Base-by-base conservation (phyloP, 2,113 vertebrate genomes). In the Centropus unirufus region DNA sequence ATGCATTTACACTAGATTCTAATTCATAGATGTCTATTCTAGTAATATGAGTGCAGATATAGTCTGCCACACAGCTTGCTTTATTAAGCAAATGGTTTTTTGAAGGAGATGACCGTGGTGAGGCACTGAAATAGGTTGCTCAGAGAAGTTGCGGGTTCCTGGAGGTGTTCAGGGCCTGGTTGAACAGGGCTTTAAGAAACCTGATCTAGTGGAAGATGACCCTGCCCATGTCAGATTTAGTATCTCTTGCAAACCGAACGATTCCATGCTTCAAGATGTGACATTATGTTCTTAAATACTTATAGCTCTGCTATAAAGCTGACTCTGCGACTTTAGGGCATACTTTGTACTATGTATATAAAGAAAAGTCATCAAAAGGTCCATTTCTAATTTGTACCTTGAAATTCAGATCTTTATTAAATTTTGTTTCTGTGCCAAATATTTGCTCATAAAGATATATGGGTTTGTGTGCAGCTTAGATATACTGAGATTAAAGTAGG, bases 401-500 rank as follows among this genome's bases (percentile, higher is more conserved):
- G 87, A 90, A 96, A 92, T 91, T 73, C 58, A 88, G 78, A 93
- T 89, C 91, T 97, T 90, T 96, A 94, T 42, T 93, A 88, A 93
- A 64, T 61, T 63, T 83, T 91, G 64, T 83, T 66, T 72, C 85
- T 93, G 57, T 74, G 96, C 92, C 95, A 96, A 82, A 63, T 91
- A 83, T 84, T 75, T 93, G 59, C 80, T 75, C 58, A 87, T 95
- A 96, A 96, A 98, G 94, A 93, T 94, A 62, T 82, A 93, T 44
- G 68, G 52, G 47, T 88, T 96, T 92, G 57, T 93, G 90, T 95
- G 66, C 62, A 90, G 81, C 16, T 95, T 51, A 77, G 92, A 87
- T 94, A 84, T 90, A 90, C 90, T 93, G 59, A 91, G 92, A 96
- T 96, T 91, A 96, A 97, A 88, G 84, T 86, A 87, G 89, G 91